phyloP scores from a whole-genome alignment of 2,113 vertebrate genomes.

The Ptilonorhynchus violaceus region DNA sequence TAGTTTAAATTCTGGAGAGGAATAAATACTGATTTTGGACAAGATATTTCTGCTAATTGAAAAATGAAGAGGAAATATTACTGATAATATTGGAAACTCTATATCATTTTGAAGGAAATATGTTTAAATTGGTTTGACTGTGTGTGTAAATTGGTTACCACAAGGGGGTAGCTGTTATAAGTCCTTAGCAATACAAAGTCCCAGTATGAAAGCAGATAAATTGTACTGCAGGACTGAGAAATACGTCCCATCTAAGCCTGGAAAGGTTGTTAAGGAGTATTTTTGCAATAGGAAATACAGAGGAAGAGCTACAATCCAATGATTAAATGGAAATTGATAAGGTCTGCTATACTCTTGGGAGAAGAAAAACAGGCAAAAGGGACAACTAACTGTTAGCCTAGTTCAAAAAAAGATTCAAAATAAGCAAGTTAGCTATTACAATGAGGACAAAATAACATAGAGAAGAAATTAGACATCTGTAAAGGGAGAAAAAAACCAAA shows the following conservation, averaged over 20 bases:
- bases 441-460: background rate
- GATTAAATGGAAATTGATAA: background rate
- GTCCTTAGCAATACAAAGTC: background rate
- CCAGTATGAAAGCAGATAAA: slow-evolving; percentile 1
- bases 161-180: background rate
- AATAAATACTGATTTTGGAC: background rate
- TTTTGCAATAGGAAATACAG: background rate
- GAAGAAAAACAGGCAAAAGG: background rate
- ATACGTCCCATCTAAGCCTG: background rate
- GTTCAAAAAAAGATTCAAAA: background rate
- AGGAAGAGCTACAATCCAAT: background rate
- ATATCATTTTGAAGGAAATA: background rate
- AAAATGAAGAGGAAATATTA: background rate
- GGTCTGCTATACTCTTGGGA: background rate
- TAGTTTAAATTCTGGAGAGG: background rate
- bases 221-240: background rate
- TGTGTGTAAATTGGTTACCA: slow-evolving; percentile 24
- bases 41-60: background rate
- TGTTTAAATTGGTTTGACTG: background rate
- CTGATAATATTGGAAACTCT: background rate
- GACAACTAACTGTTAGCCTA: background rate
- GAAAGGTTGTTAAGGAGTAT: background rate
- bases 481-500: fast-evolving
- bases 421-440: background rate
- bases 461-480: background rate